These are phyloP conservation scores for Porites divaricata DNA, from an alignment of 92 coral and sea anemone species.

Conservation along the genomic window DNA sequence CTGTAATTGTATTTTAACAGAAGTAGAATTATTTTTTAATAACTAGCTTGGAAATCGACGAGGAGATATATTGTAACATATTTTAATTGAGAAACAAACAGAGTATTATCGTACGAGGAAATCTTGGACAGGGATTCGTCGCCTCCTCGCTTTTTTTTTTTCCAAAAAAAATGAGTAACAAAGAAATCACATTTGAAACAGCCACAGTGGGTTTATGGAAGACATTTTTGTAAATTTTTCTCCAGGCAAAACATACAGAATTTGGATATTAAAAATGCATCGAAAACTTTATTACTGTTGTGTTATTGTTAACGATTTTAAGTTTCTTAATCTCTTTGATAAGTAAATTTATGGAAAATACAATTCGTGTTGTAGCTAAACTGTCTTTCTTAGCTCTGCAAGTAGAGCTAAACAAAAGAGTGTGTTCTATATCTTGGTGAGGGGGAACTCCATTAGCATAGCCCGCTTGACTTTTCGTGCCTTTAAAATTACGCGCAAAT, in stretches of 20 bases:
- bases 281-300: slow-evolving; percentile 6
- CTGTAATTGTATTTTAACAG: slow-evolving; percentile 92
- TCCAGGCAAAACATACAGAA: slow-evolving; percentile 29
- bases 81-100: slow-evolving; percentile 22
- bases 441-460: slow-evolving; percentile 39
- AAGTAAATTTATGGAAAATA: slow-evolving; percentile 28
- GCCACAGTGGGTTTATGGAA: slow-evolving; percentile 4
- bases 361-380: slow-evolving; percentile 19
- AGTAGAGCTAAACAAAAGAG: slow-evolving; percentile 18
- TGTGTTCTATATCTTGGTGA: not conserved
- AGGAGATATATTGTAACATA: slow-evolving; percentile 37
- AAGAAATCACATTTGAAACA: not conserved
- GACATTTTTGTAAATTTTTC: slow-evolving; percentile 33
- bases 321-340: slow-evolving; percentile 28
- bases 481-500: slow-evolving; percentile 26
- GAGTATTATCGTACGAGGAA: not conserved
- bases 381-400: slow-evolving; percentile 12
- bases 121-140: not conserved
- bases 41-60: slow-evolving; percentile 40
- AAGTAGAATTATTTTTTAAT: slow-evolving; percentile 93
- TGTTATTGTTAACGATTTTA: slow-evolving; percentile 5
- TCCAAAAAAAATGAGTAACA: slow-evolving; percentile 9
- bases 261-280: slow-evolving; percentile 41
- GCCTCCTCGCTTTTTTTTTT: slow-evolving; percentile 4
- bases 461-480: slow-evolving; percentile 42